Evolutionary conservation across 2,113 vertebrate species (phyloP).

Genomic region (Microtus montanus): DNA sequence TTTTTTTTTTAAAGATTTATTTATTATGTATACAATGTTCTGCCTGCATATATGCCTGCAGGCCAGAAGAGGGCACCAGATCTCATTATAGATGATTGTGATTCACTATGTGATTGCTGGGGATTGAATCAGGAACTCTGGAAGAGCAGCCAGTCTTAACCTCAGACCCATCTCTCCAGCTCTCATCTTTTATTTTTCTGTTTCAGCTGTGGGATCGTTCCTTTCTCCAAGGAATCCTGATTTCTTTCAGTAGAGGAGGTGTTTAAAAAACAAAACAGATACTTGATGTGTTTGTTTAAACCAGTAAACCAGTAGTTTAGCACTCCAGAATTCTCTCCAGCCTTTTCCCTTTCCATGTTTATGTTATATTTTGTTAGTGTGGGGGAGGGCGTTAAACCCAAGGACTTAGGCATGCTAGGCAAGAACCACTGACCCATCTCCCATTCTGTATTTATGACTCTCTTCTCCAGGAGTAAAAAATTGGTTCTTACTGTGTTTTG

Average conservation of each 20-base stretch:
- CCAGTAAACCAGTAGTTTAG: not conserved
- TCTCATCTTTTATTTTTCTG: conserved; percentile 4
- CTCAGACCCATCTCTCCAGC: too few species aligned
- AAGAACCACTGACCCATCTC: not conserved
- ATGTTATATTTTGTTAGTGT: not conserved
- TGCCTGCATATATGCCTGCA: too few species aligned
- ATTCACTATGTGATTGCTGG: too few species aligned
- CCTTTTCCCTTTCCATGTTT: not conserved
- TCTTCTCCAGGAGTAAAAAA: not conserved
- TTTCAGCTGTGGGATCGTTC: not conserved
- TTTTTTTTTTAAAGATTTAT: not conserved
- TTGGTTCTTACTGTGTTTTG: not conserved
- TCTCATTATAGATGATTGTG: too few species aligned
- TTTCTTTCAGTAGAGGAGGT: not conserved
- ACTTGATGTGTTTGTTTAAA: not conserved
- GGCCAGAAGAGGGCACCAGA: too few species aligned
- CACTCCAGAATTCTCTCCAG: not conserved
- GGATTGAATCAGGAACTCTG: too few species aligned
- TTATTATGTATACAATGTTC: too few species aligned
- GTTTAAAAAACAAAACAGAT: not conserved
- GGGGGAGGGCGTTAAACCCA: not conserved
- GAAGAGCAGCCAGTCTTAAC: too few species aligned
- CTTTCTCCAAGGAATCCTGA: not conserved
- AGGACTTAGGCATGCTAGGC: not conserved
- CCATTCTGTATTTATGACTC: not conserved